phyloP scores from a whole-genome alignment of 2,888 invertebrate genomes.

The Conchocele bisecta region DNA sequence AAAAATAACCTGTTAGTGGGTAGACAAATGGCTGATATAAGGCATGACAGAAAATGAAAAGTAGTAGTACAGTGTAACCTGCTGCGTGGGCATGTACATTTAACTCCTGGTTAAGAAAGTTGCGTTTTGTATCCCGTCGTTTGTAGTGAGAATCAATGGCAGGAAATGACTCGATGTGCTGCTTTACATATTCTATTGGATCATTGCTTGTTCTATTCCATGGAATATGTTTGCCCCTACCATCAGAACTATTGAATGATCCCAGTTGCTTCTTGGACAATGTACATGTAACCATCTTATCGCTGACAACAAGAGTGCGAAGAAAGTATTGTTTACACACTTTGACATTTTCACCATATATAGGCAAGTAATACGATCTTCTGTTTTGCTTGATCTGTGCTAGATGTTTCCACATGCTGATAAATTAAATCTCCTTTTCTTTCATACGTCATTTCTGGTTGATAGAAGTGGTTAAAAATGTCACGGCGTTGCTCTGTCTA shows the following conservation, averaged over 20 bases:
- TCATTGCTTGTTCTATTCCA: constrained; percentile 35
- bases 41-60: no score
- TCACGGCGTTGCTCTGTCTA: no score
- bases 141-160: constrained; percentile 30
- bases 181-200: constrained; percentile 7
- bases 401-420: no score
- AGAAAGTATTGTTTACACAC: no score
- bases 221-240: constrained; percentile 34
- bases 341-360: neutral
- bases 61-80: no score
- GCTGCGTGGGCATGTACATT: no score
- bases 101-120: constrained; percentile 10
- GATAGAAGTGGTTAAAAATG: no score
- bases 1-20: no score
- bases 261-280: constrained; percentile 30
- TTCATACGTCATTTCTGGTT: no score
- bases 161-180: constrained; percentile 33
- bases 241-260: constrained; percentile 20
- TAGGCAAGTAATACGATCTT: neutral
- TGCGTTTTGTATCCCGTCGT: constrained; percentile 6
- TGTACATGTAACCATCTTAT: constrained; percentile 34
- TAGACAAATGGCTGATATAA: no score
- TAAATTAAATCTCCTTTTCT: no score
- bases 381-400: neutral
- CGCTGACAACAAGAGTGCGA: constrained; percentile 31